A percentile compares a stretch with the other conserved stretches of the same genome.
These are phyloP conservation scores for Zygothrica quintamaculata DNA, from an alignment of 2,888 invertebrate genomes.

Conservation along the genomic window DNA sequence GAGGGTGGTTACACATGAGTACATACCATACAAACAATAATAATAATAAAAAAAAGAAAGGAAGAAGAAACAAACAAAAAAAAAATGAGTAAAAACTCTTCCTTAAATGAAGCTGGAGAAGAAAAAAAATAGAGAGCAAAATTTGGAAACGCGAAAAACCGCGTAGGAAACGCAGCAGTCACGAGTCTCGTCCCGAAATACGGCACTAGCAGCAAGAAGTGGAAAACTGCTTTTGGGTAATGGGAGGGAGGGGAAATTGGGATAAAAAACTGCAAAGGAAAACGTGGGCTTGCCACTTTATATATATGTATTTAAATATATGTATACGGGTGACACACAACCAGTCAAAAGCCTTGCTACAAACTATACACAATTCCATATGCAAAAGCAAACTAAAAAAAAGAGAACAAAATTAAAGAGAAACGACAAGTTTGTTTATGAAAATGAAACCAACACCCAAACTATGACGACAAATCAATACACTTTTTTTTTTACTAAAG, in stretches of 20 bases:
- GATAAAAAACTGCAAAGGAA: constrained; percentile 32
- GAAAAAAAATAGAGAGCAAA: constrained; percentile 35
- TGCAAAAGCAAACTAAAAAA: constrained; percentile 21
- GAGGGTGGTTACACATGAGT: constrained; percentile 32
- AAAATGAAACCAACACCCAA: constrained; percentile 33
- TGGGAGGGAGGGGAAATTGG: constrained; percentile 10
- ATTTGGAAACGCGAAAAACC: constrained; percentile 44
- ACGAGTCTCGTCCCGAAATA: constrained; percentile 49
- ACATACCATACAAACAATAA: constrained; percentile 1
- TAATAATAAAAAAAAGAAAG: not conserved
- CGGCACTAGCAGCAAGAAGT: constrained; percentile 45
- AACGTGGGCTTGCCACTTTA: constrained; percentile 58
- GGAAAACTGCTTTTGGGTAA: constrained; percentile 2
- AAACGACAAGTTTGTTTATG: constrained; percentile 61
- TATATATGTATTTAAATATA: no score
- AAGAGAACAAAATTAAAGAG: constrained; percentile 40
- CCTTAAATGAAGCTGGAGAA: constrained; percentile 9
- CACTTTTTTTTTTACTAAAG: no score
- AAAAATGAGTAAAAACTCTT: constrained; percentile 11
- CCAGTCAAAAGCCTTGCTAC: constrained; percentile 29
- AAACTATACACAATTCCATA: constrained; percentile 25
- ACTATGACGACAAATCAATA: not conserved
- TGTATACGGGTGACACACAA: constrained; percentile 50
- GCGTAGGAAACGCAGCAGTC: constrained; percentile 59
- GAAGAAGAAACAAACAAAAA: constrained; percentile 16